Percentiles rank a stretch among this genome's conserved stretches.
Evolutionary conservation across 2,797 vertebrate species (phyloP).

Genomic region (Hypotaenidia philippensis): DNA sequence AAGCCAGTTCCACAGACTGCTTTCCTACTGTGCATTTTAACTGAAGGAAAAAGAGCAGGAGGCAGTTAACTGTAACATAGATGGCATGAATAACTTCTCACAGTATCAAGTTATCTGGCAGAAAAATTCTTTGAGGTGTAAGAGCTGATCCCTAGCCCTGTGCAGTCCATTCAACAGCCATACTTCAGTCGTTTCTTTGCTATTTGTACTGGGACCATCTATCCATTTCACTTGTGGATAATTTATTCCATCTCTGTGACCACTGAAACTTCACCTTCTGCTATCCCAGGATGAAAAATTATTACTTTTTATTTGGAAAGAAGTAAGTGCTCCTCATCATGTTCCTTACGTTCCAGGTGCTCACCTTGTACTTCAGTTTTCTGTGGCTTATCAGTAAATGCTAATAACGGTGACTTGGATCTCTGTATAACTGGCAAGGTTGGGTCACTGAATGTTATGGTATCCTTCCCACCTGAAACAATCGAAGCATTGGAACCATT

Average conservation of each 20-base stretch:
- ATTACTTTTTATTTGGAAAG: conserved; percentile 16
- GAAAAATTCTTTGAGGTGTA: conserved; percentile 7
- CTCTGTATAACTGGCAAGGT: conserved; percentile 79
- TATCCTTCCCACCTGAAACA: conserved; percentile 87
- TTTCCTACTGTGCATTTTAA: conserved; percentile 37
- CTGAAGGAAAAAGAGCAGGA: background rate
- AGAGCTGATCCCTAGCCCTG: background rate
- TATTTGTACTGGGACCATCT: background rate
- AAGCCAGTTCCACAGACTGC: conserved; percentile 31
- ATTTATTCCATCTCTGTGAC: conserved; percentile 1
- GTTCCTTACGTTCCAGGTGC: background rate
- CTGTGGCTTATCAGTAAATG: conserved; percentile 65
- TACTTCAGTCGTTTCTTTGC: background rate
- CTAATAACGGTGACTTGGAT: conserved; percentile 77
- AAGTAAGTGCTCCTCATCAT: background rate
- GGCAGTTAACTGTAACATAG: background rate
- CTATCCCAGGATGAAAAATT: background rate
- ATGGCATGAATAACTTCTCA: conserved; percentile 25
- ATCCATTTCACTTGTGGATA: background rate
- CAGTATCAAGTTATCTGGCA: background rate
- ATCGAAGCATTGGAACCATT: background rate
- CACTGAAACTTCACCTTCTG: conserved; percentile 32
- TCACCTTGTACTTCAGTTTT: conserved; percentile 82
- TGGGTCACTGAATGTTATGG: conserved; percentile 79
- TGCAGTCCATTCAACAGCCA: background rate